A percentile compares a stretch with the other conserved stretches of the same genome.
Conservation (phyloP, 2,113 vertebrate genomes). For the Siniperca chuatsi region DNA sequence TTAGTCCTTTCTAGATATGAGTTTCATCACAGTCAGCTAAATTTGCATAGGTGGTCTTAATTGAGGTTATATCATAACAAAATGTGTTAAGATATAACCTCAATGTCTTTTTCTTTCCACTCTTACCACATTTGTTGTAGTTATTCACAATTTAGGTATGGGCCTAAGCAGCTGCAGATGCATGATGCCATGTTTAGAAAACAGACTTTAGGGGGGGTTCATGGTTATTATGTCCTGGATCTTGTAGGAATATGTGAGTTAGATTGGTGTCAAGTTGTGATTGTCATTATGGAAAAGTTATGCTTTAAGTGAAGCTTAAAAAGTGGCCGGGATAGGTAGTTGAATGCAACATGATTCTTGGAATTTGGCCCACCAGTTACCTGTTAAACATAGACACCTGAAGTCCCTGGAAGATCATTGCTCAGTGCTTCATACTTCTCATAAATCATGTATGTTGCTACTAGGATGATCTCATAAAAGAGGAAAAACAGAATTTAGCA, state of each 20-base stretch:
- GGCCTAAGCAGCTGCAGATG: conserved; percentile 66
- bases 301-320: background rate
- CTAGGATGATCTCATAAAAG: background rate
- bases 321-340: background rate
- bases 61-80: conserved; percentile 51
- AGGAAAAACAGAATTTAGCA: background rate
- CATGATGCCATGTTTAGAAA: conserved; percentile 39
- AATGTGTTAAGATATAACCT: conserved; percentile 19
- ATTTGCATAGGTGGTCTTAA: conserved; percentile 55
- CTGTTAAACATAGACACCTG: background rate
- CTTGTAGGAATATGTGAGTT: background rate
- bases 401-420: background rate
- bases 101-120: conserved; percentile 46
- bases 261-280: conserved; percentile 17
- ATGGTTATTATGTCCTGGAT: conserved; percentile 24
- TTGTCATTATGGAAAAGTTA: background rate
- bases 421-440: background rate
- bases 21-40: conserved; percentile 38
- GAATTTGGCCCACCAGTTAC: background rate
- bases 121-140: conserved; percentile 63
- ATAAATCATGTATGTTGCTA: background rate
- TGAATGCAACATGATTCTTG: background rate
- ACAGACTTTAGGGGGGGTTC: background rate
- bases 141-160: conserved; percentile 70
- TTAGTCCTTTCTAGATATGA: conserved; percentile 43